Conservation (phyloP, 64 coral and sea anemone species). For the Montipora foliosa region DNA sequence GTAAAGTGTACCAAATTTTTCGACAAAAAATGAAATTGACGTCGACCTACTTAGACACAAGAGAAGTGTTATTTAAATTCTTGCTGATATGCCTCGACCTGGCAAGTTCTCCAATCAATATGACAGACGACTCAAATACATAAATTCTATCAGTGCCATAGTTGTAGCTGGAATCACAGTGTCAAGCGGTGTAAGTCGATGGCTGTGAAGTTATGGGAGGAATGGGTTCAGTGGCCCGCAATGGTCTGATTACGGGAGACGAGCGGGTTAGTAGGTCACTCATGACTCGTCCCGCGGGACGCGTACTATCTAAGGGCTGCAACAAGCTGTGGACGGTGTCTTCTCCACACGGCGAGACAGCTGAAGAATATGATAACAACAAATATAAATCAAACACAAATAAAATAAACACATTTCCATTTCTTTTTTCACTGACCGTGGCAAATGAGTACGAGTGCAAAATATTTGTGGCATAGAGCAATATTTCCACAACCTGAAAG, state of each 20-base stretch:
- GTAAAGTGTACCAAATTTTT: too few species aligned
- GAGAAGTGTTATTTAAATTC: too few species aligned
- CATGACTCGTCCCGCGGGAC: slow-evolving; percentile 60
- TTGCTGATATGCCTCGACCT: too few species aligned
- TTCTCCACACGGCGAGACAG: slow-evolving; percentile 76
- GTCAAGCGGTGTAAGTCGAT: slow-evolving; percentile 9
- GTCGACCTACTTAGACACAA: too few species aligned
- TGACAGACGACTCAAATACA: too few species aligned
- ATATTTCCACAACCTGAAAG: too few species aligned
- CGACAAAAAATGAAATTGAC: too few species aligned
- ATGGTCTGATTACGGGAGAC: slow-evolving; percentile 90
- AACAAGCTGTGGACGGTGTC: slow-evolving; percentile 65
- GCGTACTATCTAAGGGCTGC: slow-evolving; percentile 65
- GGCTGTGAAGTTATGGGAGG: slow-evolving; percentile 78
- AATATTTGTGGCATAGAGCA: too few species aligned
- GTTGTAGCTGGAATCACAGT: not conserved
- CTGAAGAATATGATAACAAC: slow-evolving; percentile 12
- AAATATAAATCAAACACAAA: not conserved
- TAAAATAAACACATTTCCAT: not conserved
- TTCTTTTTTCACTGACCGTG: too few species aligned
- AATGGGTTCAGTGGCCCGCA: slow-evolving; percentile 80
- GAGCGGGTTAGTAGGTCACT: slow-evolving; percentile 64
- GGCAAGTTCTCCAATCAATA: too few species aligned
- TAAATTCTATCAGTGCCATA: not conserved
- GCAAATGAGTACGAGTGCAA: too few species aligned